phyloP scores from a whole-genome alignment of 2,113 vertebrate genomes.

The Collichthys lucidus region DNA sequence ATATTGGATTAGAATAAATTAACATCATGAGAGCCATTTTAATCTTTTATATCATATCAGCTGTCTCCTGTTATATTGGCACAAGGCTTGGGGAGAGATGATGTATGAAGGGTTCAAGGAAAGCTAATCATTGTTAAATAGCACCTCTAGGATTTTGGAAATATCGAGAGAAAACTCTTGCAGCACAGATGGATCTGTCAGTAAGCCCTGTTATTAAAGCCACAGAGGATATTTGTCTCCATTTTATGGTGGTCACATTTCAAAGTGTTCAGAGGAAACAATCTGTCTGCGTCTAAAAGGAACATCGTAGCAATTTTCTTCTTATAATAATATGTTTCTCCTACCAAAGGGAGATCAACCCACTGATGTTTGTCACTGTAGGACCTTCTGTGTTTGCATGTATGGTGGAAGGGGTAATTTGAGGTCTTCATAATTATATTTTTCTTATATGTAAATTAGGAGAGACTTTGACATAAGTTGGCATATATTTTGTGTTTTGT shows the following conservation, averaged over 20 bases:
- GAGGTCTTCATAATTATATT: not conserved
- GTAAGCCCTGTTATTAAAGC: constrained; percentile 47
- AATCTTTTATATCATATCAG: constrained; percentile 73
- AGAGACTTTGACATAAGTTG: not conserved
- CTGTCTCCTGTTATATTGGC: constrained; percentile 54
- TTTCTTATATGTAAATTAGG: constrained; percentile 1
- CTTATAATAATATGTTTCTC: constrained; percentile 30
- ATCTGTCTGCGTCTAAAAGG: constrained; percentile 29
- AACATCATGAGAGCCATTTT: constrained; percentile 65
- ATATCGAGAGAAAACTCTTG: constrained; percentile 57
- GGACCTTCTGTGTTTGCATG: not conserved
- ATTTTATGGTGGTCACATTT: constrained; percentile 53
- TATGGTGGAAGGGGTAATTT: not conserved
- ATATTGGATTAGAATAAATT: constrained; percentile 69
- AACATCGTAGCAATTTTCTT: constrained; percentile 31
- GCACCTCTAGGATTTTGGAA: constrained; percentile 63
- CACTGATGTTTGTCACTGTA: constrained; percentile 5
- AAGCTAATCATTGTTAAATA: constrained; percentile 63
- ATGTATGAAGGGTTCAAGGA: constrained; percentile 55
- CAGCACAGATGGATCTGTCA: constrained; percentile 41
- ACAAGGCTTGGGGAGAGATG: constrained; percentile 39
- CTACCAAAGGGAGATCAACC: constrained; percentile 19
- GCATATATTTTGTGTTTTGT: not conserved
- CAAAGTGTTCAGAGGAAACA: constrained; percentile 54
- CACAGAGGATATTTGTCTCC: constrained; percentile 48